phyloP scores from a whole-genome alignment of 1,140 invertebrate genomes.

The Plectrocnemia conspersa region DNA sequence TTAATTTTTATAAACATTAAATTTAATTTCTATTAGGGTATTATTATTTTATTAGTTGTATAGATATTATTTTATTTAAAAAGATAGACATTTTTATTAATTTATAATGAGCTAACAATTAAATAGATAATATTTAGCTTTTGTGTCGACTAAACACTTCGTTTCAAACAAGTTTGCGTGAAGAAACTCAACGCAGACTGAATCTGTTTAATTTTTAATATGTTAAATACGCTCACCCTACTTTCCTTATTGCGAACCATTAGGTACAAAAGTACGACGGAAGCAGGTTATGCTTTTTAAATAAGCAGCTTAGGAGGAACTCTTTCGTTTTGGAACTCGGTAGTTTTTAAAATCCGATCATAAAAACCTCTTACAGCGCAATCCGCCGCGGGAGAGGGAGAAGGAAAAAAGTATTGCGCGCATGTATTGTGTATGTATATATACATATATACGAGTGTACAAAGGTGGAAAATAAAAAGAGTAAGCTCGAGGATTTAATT shows the following conservation, averaged over 20 bases:
- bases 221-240: slow-evolving; percentile 5
- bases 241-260: slow-evolving; percentile 6
- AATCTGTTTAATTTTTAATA: slow-evolving; percentile 6
- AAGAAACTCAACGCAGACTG: slow-evolving; percentile 4
- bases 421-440: too few relatives aligned
- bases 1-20: too few relatives aligned
- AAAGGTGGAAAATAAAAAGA: slow-evolving; percentile 36
- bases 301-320: slow-evolving; percentile 31
- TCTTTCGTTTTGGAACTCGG: slow-evolving; percentile 32
- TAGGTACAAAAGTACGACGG: slow-evolving; percentile 3
- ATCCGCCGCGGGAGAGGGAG: slow-evolving; percentile 15
- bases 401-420: slow-evolving; percentile 22
- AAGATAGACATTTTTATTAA: too few relatives aligned
- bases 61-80: too few relatives aligned
- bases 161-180: not conserved
- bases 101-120: too few relatives aligned
- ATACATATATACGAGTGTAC: too few relatives aligned
- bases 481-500: slow-evolving; percentile 35
- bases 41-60: too few relatives aligned
- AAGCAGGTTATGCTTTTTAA: slow-evolving; percentile 18
- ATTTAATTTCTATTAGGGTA: too few relatives aligned
- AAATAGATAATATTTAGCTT: too few relatives aligned
- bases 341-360: slow-evolving; percentile 34
- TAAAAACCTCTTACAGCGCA: slow-evolving; percentile 29
- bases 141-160: too few relatives aligned